phyloP scores from a whole-genome alignment of 2,113 vertebrate species.

The Lontra canadensis region DNA sequence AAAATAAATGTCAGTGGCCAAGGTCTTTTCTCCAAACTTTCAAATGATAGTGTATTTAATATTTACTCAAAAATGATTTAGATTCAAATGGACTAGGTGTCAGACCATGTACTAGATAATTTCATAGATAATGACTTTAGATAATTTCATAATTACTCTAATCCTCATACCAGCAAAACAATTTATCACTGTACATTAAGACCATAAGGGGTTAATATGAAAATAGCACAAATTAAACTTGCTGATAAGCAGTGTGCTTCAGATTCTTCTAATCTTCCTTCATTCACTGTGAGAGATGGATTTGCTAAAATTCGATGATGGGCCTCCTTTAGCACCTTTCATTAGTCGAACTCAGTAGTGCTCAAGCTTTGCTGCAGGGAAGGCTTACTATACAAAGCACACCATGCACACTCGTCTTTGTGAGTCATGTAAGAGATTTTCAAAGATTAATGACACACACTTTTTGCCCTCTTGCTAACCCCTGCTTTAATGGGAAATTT shows the following conservation, averaged over 20 bases:
- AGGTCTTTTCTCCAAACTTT: background rate
- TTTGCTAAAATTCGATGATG: background rate
- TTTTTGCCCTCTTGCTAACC: background rate
- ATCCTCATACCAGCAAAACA: background rate
- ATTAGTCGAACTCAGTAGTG: background rate
- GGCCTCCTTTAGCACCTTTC: background rate
- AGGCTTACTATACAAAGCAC: background rate
- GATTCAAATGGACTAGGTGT: background rate
- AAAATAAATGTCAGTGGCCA: background rate
- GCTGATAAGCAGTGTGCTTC: background rate
- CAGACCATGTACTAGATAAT: background rate
- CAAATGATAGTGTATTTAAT: background rate
- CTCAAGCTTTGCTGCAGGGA: background rate
- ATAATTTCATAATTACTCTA: background rate
- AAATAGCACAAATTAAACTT: background rate
- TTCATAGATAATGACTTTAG: background rate
- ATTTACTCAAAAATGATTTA: slow-evolving; percentile 6
- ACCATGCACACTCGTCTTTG: background rate
- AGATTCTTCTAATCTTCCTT: background rate
- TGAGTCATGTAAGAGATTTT: slow-evolving; percentile 6
- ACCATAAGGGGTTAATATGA: background rate
- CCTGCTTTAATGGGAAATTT: background rate
- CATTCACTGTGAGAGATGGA: background rate
- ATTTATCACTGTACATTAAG: background rate
- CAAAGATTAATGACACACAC: slow-evolving; percentile 15